Conservation (phyloP, 2,888 invertebrate genomes). For the Macaria notata region DNA sequence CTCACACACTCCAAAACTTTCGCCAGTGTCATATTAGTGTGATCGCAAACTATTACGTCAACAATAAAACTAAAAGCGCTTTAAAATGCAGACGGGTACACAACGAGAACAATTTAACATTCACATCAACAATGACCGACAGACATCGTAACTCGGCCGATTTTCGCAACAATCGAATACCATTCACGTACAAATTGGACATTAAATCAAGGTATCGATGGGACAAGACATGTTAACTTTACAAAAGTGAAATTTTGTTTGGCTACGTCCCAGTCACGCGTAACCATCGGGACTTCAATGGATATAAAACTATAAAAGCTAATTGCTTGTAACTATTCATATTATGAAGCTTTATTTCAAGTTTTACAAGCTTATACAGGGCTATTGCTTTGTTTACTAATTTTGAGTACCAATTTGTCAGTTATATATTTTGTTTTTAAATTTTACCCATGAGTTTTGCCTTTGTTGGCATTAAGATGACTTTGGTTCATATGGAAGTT, state of each 20-base stretch:
- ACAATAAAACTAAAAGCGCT: background rate
- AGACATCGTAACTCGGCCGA: conserved; percentile 44
- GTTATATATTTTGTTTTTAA: too few species aligned
- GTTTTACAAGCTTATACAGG: conserved; percentile 11
- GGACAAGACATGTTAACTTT: conserved; percentile 41
- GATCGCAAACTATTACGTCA: too few species aligned
- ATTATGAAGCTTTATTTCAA: conserved; percentile 11
- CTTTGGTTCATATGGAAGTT: too few species aligned
- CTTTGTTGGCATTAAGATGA: too few species aligned
- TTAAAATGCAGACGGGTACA: conserved; percentile 34
- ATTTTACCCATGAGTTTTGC: too few species aligned
- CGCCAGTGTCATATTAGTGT: too few species aligned
- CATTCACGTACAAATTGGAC: conserved; percentile 37
- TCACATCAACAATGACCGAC: conserved; percentile 41
- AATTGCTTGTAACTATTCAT: conserved; percentile 4
- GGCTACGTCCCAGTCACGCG: conserved; percentile 6
- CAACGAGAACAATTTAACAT: conserved; percentile 40
- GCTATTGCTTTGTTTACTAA: too few species aligned
- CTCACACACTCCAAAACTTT: too few species aligned
- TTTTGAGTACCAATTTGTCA: too few species aligned
- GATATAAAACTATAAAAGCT: conserved; percentile 15
- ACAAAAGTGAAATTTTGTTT: conserved; percentile 50
- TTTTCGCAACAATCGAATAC: conserved; percentile 55
- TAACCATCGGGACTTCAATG: conserved; percentile 1
- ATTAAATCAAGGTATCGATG: conserved; percentile 49